Base-by-base conservation (phyloP, 2,797 vertebrate species). In the Numenius phaeopus region DNA sequence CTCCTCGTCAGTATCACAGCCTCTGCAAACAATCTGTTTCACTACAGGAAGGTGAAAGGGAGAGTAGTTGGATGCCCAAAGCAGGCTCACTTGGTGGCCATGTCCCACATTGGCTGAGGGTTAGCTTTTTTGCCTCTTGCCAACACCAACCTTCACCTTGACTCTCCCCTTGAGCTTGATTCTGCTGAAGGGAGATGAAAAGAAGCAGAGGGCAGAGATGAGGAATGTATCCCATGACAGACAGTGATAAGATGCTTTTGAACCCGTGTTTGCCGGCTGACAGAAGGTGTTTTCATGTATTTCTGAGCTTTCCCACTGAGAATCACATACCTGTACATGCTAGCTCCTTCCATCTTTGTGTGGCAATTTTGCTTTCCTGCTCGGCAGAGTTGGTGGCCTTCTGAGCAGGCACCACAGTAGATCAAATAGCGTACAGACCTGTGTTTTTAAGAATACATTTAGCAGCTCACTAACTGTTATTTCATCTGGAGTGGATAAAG, bases 101-200 rank as follows among this genome's bases (percentile, higher is more conserved):
- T 58, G n/a, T 21, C 26, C 40, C n/a, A 10, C 0, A 0, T 2
- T 12, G 40, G 10, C 11, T 10, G 1, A 6, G 6, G 10, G 7
- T 42, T 18, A 21, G 9, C 1, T 9, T 64, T 58, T 76, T 40
- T 11, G 23, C 2, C 16, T 34, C 44, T 57, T 57, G 46, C 3
- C 40, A 34, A 11, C 8, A 11, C 14, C 13, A 29, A 13, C 11
- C 18, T 62, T n/a, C 1, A 1, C 5, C 20, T 4, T 66, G 42
- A 32, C 10, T 82, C 12, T 89, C 34, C 6, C 9, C 11, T 58
- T 58, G 32, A 54, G 9, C 12, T 13, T 66, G 6, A 42, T 46
- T 71, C 21, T 67, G 9, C n/a, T 81, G 34, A 59, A 24, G 8
- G 14, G 10, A 21, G 13, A 34, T 11, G 30, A 76, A 39, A n/a